phyloP scores from a whole-genome alignment of 2,888 invertebrate species.

The Harpagoxenus sublaevis region DNA sequence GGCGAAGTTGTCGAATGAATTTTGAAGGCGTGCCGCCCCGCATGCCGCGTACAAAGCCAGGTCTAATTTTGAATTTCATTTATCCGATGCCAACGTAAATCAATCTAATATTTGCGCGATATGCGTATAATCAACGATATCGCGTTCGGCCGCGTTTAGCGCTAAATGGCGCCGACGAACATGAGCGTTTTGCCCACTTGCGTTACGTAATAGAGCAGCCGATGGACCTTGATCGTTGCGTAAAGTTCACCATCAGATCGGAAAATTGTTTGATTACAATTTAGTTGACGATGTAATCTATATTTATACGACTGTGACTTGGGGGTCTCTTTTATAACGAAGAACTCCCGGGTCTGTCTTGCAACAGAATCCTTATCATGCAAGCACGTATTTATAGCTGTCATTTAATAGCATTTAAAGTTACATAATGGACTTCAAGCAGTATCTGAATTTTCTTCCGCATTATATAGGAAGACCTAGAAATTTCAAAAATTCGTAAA shows the following conservation, averaged over 20 bases:
- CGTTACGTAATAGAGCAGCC: not conserved
- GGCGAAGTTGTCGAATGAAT: conserved; percentile 19
- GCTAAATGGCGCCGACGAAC: not conserved
- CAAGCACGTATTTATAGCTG: not conserved
- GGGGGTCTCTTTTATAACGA: not conserved
- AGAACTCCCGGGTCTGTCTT: not conserved
- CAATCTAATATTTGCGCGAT: conserved; percentile 21
- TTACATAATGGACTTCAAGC: not conserved
- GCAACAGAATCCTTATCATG: not conserved
- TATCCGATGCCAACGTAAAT: conserved; percentile 7
- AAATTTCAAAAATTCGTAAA: not conserved
- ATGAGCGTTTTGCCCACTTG: conserved; percentile 5
- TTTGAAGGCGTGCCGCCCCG: not conserved
- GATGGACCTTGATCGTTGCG: not conserved
- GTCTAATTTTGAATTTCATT: conserved; percentile 39
- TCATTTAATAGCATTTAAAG: not conserved
- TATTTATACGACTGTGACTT: not conserved
- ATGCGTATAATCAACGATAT: conserved; percentile 42
- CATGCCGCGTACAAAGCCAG: not conserved
- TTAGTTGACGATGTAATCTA: not conserved
- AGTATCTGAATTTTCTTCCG: not conserved
- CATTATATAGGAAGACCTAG: not conserved
- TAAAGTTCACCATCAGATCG: conserved; percentile 20
- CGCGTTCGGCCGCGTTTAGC: not conserved
- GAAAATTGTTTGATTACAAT: conserved; percentile 4